A percentile compares a stretch with the other conserved stretches of the same genome.
phyloP scores from a whole-genome alignment of 1,140 invertebrate genomes.

The Phymastichus coffea region DNA sequence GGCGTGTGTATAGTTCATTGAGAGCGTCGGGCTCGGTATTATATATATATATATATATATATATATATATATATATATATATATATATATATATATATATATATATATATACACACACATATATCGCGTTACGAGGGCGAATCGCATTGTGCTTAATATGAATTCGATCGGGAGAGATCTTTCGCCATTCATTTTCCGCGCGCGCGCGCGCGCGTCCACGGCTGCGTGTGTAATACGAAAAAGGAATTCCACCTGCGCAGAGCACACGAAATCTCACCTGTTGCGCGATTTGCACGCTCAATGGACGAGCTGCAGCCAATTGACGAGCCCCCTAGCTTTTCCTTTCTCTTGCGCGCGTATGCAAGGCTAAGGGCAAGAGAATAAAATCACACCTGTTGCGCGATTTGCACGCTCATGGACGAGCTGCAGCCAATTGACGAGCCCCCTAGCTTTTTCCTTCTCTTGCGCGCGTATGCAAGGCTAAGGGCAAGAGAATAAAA shows the following conservation, averaged over 20 bases:
- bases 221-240: no score
- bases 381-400: not conserved
- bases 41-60: no score
- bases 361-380: no score
- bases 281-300: not conserved
- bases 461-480: not conserved
- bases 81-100: no score
- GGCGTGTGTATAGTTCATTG: no score
- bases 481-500: no score
- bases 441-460: not conserved
- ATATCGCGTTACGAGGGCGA: slow-evolving; percentile 5
- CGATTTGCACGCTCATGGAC: not conserved
- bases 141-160: slow-evolving; percentile 2
- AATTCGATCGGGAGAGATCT: not conserved
- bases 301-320: not conserved
- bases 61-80: no score
- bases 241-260: slow-evolving; percentile 4
- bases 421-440: not conserved
- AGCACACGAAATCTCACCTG: not conserved
- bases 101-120: no score
- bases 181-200: not conserved
- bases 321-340: not conserved
- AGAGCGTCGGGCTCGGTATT: no score
- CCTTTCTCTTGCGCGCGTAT: not conserved
- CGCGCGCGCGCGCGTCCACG: no score